Conservation (phyloP, 2,113 vertebrate species). For the Pleuronectes platessa region DNA sequence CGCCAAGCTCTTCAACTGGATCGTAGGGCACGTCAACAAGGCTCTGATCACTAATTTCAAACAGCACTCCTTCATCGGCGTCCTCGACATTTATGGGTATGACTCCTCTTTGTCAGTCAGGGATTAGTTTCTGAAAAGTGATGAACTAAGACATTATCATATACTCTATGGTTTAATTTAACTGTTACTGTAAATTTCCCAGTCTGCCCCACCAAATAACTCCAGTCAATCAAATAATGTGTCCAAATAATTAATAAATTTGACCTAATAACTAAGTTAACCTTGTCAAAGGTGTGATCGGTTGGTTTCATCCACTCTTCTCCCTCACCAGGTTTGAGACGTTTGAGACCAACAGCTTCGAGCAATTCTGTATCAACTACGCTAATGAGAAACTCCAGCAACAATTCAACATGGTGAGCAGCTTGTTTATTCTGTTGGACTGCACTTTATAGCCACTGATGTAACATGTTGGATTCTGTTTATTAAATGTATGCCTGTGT, state of each 20-base stretch:
- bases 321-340: constrained; percentile 91
- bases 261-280: neutral
- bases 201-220: neutral
- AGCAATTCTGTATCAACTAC: constrained; percentile 99
- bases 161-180: neutral
- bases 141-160: neutral
- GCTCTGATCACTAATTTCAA: constrained; percentile 90
- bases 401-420: constrained; percentile 98
- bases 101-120: neutral
- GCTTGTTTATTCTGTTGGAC: neutral
- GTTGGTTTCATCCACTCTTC: constrained; percentile 32
- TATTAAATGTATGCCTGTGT: constrained; percentile 2
- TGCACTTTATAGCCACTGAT: neutral
- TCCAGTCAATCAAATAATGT: neutral
- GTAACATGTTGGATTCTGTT: neutral
- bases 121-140: neutral
- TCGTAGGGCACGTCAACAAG: constrained; percentile 95
- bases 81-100: constrained; percentile 97
- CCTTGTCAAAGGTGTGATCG: neutral
- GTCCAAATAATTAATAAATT: neutral
- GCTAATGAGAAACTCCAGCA: constrained; percentile 99
- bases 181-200: neutral
- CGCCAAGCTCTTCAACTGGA: constrained; percentile 98
- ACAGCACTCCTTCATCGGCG: constrained; percentile 97
- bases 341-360: constrained; percentile 99